Evolutionary conservation across 2,797 vertebrate genomes (phyloP).

Genomic region (Mormyrops attenuatus): DNA sequence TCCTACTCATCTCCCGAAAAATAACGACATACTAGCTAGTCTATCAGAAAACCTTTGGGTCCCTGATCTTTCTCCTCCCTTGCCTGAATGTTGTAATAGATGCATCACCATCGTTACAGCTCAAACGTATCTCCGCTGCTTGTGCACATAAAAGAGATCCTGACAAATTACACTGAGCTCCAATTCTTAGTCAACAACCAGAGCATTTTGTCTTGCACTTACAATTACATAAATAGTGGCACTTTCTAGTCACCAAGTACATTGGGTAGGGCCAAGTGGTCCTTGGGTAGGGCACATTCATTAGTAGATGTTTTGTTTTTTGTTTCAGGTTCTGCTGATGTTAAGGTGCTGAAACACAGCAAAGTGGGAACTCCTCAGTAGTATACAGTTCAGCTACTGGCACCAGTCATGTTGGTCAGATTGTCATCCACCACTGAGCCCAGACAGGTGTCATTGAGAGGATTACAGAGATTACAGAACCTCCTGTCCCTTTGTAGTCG

Average conservation of each 20-base stretch:
- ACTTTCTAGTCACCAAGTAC: background rate
- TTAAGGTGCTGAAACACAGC: background rate
- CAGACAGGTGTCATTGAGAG: background rate
- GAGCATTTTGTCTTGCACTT: background rate
- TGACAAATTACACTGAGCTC: background rate
- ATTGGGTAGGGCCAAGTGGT: background rate
- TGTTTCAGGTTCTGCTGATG: background rate
- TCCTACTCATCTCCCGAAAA: background rate
- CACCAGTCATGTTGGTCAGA: background rate
- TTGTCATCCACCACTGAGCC: background rate
- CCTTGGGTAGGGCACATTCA: background rate
- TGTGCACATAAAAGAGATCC: background rate
- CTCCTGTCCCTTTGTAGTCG: background rate
- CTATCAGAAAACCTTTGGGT: background rate
- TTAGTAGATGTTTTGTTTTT: background rate
- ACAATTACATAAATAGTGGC: background rate
- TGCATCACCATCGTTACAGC: background rate
- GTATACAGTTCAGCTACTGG: background rate
- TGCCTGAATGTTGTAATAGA: background rate
- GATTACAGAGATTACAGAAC: conserved; percentile 6
- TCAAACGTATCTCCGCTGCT: background rate
- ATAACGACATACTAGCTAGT: background rate
- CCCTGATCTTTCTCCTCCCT: background rate
- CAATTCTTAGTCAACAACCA: background rate
- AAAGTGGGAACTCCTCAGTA: background rate